A percentile compares a stretch with the other conserved stretches of the same genome.
Conservation (phyloP, 1,140 invertebrate genomes). For the Prorops nasuta region DNA sequence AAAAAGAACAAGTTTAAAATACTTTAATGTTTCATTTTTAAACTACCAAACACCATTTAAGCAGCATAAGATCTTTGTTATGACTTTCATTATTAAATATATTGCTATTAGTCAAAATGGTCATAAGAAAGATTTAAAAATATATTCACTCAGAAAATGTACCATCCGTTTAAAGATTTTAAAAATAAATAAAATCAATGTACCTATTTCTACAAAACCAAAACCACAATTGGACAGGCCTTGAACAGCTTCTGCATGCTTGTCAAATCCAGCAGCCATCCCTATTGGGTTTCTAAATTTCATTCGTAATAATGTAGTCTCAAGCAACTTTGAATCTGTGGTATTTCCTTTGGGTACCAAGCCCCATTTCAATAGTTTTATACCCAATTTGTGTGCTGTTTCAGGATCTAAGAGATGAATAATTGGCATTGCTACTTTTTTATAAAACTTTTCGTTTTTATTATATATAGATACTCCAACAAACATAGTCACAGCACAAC, state of each 20-base stretch:
- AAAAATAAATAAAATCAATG: background rate
- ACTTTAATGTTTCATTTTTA: background rate
- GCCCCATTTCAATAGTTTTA: slow-evolving; percentile 73
- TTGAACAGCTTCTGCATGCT: slow-evolving; percentile 87
- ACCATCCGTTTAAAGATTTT: too few species aligned
- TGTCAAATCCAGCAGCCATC: slow-evolving; percentile 97
- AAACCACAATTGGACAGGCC: slow-evolving; percentile 86
- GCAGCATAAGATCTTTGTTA: too few species aligned
- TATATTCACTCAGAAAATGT: too few species aligned
- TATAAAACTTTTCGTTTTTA: slow-evolving; percentile 77
- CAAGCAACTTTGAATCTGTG: slow-evolving; percentile 63
- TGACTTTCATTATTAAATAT: too few species aligned
- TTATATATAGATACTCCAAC: slow-evolving; percentile 65
- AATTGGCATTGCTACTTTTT: slow-evolving; percentile 69
- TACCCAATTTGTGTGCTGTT: slow-evolving; percentile 73
- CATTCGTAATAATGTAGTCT: slow-evolving; percentile 68
- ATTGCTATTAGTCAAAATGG: too few species aligned
- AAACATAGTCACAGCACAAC: slow-evolving; percentile 59
- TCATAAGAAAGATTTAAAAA: too few species aligned
- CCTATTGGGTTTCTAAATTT: slow-evolving; percentile 88
- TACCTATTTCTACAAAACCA: slow-evolving; percentile 93
- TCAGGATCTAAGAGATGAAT: slow-evolving; percentile 71
- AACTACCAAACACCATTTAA: too few species aligned
- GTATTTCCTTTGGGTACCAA: slow-evolving; percentile 63
- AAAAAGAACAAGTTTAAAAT: slow-evolving; percentile 8